Base-by-base conservation (phyloP, 2,113 vertebrate species). In the Arenaria interpres region DNA sequence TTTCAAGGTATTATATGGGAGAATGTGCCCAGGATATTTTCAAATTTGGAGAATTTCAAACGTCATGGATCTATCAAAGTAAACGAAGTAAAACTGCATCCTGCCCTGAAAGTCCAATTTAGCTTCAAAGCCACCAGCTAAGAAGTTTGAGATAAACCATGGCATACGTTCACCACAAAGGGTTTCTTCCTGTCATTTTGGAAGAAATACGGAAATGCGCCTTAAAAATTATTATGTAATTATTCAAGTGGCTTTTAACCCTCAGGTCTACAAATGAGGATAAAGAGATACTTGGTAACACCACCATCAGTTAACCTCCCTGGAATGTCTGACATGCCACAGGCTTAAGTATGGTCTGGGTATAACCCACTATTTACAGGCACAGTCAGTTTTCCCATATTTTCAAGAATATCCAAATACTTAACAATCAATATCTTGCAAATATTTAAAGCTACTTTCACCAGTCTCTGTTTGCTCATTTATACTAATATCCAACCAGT, bases 11-110 rank as follows among this genome's bases (percentile, higher is more conserved):
- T 3, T 87, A 15, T 8, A 72, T 0, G 33, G 9, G 24, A 84
- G 24, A 84, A 64, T 2, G 4, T 16, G 5, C 6, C n/a, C 18
- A 23, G 28, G 20, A 88, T 6, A 57, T 35, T 72, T 78, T 54
- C 23, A 56, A 39, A 67, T 54, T 12, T 73, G 24, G 21, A 82
- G 43, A 68, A 72, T 53, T 82, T 79, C n/a, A 90, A 83, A 66
- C 7, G 6, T 35, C 50, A 7, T 12, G 21, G 24, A 46, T 89
- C 25, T 12, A 35, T 17, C 37, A 39, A 39, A 39, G 37, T 39
- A 39, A 78, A 71, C 0, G 1, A 89, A 25, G 23, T n/a, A 46
- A 85, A 69, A 64, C 12, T 0, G 0, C 3, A 67, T 71, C 9
- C 43, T 64, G 68, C 12, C 57, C 74, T 33, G 23, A 71, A 85